A percentile compares a stretch with the other conserved stretches of the same genome.
phyloP scores from a whole-genome alignment of 1,140 invertebrate species.

The Lordiphosa collinella region DNA sequence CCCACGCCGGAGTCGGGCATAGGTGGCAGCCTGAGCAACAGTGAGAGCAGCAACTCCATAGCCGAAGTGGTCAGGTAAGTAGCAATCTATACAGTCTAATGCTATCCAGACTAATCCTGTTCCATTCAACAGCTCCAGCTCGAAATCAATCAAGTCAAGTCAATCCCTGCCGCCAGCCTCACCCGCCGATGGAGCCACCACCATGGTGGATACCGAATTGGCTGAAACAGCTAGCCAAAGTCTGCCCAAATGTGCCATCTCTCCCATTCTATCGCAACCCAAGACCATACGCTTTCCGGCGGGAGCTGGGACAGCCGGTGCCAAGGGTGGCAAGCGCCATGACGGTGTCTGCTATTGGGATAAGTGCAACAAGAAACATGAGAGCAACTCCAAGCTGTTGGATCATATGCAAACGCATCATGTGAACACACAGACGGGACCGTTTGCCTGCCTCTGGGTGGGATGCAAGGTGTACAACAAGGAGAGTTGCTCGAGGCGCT shows the following conservation, averaged over 20 bases:
- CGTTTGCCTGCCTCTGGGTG: slow-evolving; percentile 94
- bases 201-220: slow-evolving; percentile 54
- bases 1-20: slow-evolving; percentile 72
- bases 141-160: slow-evolving; percentile 39
- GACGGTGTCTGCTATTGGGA: slow-evolving; percentile 89
- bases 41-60: slow-evolving; percentile 68
- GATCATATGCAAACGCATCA: slow-evolving; percentile 95
- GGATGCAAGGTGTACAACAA: slow-evolving; percentile 97
- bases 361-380: slow-evolving; percentile 89
- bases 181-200: slow-evolving; percentile 26
- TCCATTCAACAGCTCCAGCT: slow-evolving; percentile 18
- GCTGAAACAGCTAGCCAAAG: slow-evolving; percentile 47
- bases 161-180: slow-evolving; percentile 39
- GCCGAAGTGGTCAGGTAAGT: slow-evolving; percentile 63
- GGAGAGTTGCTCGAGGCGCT: slow-evolving; percentile 92
- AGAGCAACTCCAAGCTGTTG: slow-evolving; percentile 88
- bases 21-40: slow-evolving; percentile 72
- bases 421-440: slow-evolving; percentile 90
- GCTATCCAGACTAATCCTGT: not conserved
- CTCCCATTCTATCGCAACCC: slow-evolving; percentile 87
- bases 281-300: slow-evolving; percentile 89
- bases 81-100: not conserved
- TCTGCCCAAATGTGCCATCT: slow-evolving; percentile 80
- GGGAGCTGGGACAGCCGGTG: slow-evolving; percentile 62
- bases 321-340: slow-evolving; percentile 78